Evolutionary conservation across 2,888 invertebrate genomes (phyloP), one percentile per base, ranked within the genome.

Genomic region (Carcina quercana): DNA sequence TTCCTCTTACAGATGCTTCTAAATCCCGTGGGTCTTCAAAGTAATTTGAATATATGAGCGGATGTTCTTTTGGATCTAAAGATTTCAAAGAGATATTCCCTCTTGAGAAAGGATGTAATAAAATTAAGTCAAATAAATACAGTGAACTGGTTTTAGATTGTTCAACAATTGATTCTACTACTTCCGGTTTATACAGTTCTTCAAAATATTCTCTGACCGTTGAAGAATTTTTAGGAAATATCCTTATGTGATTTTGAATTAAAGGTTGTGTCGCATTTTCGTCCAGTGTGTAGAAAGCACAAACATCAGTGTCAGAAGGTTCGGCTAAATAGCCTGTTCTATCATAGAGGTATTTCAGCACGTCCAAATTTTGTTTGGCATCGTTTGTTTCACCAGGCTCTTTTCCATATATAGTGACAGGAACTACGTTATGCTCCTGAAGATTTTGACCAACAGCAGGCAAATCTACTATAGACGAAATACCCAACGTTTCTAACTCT

Each of bases 21-120:
- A 86, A 44, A 51, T 91, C 31, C 13, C 28, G 25, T 13, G 66
- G 53, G 10, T 88, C 79, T 1, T 69, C 57, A 14, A 92, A 79
- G 58, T 91, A 91, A 47, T 90, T 89, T 1, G 89, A 73, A 45
- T 87, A 72, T 25, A 92, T 87, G 13, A 79, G 47, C 0, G 91
- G 91, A 31, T 85, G 68, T 3, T 88, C 86, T 14, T 68, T 57
- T 0, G 90, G 88, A 56, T 91, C 62, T 1, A 59, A 63, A 1
- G 86, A 86, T 25, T 69, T 74, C 3, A 93, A 60, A 27, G 71
- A 66, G 11, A 93, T 55, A 26, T 54, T 60, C 24, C 90, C 89
- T 8, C 65, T 73, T 0, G 87, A 87, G 47, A 69, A 59, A 0
- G 87, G 87, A 43, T 82, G 76, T 1, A 85, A 38, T 1, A 86